phyloP scores from a whole-genome alignment of 2,888 invertebrate genomes.

The Tortricodes alternella region DNA sequence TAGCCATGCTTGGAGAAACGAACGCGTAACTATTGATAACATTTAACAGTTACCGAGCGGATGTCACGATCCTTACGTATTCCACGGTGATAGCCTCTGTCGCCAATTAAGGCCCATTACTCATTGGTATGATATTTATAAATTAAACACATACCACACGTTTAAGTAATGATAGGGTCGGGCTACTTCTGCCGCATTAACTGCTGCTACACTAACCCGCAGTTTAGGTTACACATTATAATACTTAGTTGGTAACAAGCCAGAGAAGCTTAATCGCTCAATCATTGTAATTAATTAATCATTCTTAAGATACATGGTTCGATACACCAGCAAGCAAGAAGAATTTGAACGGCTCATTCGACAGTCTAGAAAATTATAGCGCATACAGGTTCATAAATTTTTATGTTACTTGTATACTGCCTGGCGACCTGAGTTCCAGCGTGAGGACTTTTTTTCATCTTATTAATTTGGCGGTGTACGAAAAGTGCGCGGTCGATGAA shows the following conservation, averaged over 20 bases:
- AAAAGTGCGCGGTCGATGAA: constrained; percentile 67
- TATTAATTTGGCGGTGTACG: constrained; percentile 54
- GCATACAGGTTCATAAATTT: constrained; percentile 36
- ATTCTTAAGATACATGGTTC: constrained; percentile 11
- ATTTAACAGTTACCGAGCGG: constrained; percentile 68
- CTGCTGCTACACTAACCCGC: constrained; percentile 1
- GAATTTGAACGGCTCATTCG: not conserved
- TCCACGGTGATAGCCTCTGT: constrained; percentile 70
- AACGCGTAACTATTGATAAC: constrained; percentile 42
- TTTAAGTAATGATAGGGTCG: constrained; percentile 26
- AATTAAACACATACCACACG: constrained; percentile 45
- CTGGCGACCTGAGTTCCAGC: constrained; percentile 33
- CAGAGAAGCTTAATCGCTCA: constrained; percentile 16
- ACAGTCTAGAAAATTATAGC: constrained; percentile 7
- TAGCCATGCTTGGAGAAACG: constrained; percentile 33
- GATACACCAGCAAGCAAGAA: constrained; percentile 9
- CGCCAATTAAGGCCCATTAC: constrained; percentile 75
- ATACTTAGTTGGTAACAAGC: constrained; percentile 5
- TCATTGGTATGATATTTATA: constrained; percentile 72
- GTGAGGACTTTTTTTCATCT: constrained; percentile 39
- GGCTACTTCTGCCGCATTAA: constrained; percentile 11
- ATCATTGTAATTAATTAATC: constrained; percentile 29
- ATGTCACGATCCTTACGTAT: constrained; percentile 74
- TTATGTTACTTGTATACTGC: constrained; percentile 38
- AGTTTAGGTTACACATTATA: constrained; percentile 1